These are phyloP conservation scores for Halcyon malimbica DNA, from an alignment of 2,113 vertebrate genomes.

Conservation along the genomic window DNA sequence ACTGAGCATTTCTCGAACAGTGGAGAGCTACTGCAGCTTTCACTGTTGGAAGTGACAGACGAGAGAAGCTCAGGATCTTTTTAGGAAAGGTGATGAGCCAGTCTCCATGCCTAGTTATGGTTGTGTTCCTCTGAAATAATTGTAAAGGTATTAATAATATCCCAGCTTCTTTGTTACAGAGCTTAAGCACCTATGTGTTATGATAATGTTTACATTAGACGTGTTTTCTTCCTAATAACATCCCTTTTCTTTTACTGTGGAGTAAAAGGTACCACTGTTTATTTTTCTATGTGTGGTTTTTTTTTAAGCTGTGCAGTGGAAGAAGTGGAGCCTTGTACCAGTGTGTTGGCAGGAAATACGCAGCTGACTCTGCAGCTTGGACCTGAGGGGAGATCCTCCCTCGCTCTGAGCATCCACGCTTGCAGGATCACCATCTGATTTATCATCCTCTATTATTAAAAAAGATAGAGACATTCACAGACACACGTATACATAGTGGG, in stretches of 20 bases:
- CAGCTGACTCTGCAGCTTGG: background rate
- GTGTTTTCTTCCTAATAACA: background rate
- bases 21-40: background rate
- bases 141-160: background rate
- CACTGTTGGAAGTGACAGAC: background rate
- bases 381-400: background rate
- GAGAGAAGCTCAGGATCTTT: background rate
- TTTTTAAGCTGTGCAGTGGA: background rate
- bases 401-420: background rate
- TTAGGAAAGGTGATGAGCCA: background rate
- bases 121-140: background rate
- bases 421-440: background rate
- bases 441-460: background rate
- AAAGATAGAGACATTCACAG: background rate
- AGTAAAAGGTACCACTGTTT: background rate
- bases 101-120: no score
- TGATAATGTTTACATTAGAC: background rate
- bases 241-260: background rate
- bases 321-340: conserved; percentile 10
- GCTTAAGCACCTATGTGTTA: background rate
- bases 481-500: fast-evolving
- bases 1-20: background rate
- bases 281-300: background rate
- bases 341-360: background rate
- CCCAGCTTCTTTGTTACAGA: background rate